Evolutionary conservation across 2,113 vertebrate genomes (phyloP).

Genomic region (Alectura lathami): DNA sequence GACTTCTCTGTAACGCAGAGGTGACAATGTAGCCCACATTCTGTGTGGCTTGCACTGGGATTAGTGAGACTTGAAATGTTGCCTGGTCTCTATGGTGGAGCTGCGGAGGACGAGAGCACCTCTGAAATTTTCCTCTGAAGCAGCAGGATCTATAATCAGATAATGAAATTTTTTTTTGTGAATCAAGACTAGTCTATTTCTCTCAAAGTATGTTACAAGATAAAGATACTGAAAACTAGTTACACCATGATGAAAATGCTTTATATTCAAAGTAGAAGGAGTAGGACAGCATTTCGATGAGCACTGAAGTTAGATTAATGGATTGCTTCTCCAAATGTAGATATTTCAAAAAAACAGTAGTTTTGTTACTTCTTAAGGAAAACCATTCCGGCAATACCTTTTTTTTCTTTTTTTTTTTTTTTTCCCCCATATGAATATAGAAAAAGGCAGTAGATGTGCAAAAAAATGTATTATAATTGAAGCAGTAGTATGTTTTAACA

Average conservation of each 20-base stretch:
- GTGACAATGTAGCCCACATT: background rate
- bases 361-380: background rate
- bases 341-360: background rate
- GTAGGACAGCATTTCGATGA: background rate
- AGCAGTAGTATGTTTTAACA: background rate
- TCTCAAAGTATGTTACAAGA: slow-evolving; percentile 33
- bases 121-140: background rate
- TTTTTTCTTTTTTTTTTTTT: background rate
- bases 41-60: background rate
- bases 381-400: background rate
- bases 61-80: background rate
- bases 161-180: slow-evolving; percentile 60
- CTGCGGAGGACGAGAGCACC: background rate
- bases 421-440: background rate
- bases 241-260: slow-evolving; percentile 5
- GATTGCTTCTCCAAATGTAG: background rate
- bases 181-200: slow-evolving; percentile 41
- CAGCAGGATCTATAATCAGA: slow-evolving; percentile 42
- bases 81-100: background rate
- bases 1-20: background rate
- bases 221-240: slow-evolving; percentile 39
- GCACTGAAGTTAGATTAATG: background rate
- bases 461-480: background rate
- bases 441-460: background rate
- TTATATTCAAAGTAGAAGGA: slow-evolving; percentile 2